Evolutionary conservation across 2,888 invertebrate genomes (phyloP), one percentile per base, ranked within the genome.

Genomic region (Terebella lapidaria): DNA sequence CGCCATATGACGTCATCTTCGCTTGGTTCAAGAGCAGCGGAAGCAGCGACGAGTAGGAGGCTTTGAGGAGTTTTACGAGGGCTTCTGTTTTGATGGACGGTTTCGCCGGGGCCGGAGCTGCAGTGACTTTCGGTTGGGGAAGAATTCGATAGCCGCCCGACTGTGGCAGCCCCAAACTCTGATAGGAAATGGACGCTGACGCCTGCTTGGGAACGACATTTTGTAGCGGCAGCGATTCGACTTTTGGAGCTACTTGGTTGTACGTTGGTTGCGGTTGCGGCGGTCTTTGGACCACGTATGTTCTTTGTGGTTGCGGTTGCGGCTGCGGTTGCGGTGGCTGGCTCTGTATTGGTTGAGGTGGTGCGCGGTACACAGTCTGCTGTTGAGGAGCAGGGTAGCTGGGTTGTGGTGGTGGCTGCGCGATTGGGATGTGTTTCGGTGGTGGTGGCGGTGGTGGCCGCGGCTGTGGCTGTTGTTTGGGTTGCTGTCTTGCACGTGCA

Each of bases 1-100:
- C 49, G 10, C 49, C 49, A 24, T 49, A 49, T 24, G 10, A n/a
- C 10, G 18, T 49, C 49, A 49, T 49, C 49, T n/a, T n/a, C 18
- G 24, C 49, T 22, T 49, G 49, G 49, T 49, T 49, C 18, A n/a
- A 22, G n/a, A 49, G 22, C 49, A 49, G 49, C 24, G 49, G 49
- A 15, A 49, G 10, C 5, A 49, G 5, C 49, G 10, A n/a, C 5
- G 49, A 5, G 22, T 49, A 49, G 18, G 10, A 22, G 5, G 49
- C 49, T 24, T 49, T 49, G 18, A 49, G 10, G 49, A n/a, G 22
- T 22, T 22, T 22, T n/a, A n/a, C 22, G n/a, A 49, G 49, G 24
- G 49, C 49, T 24, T 49, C 18, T 10, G 42, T 15, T n/a, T 35
- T 35, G 10, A n/a, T 15, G 10, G 42, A 35, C 10, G 42, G 42